Base-by-base conservation (phyloP, 2,888 invertebrate genomes). In the Drosophila putrida region DNA sequence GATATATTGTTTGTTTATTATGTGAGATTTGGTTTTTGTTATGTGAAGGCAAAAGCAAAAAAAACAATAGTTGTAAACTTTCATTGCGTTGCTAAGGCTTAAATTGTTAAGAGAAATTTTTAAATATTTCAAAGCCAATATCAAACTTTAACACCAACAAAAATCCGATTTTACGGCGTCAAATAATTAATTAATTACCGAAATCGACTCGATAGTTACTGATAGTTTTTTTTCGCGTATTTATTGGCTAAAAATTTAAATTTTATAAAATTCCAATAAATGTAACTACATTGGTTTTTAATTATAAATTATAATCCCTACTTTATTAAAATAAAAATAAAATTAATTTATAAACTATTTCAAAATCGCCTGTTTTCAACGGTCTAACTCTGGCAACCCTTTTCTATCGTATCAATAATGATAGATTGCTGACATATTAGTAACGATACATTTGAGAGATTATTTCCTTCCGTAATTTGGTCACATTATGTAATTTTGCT, bases 11-110 rank as follows among this genome's bases (percentile, higher is more conserved):
- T 46, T 76, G 78, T 82, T 82, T 84, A 79, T 82, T 87, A 81
- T 87, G 82, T 54, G 68, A 81, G 84, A 77, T 84, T 87, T 84
- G 77, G 51, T 75, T 64, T 80, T 71, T 80, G 65, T 79, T 71
- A 62, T 80, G 68, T 75, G 78, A 71, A 65, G 65, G 58, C 71
- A 58, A 71, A 49, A 60, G 33, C 46, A 53, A 41, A 38, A 57
- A 20, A 15, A 58, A 49, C n/a, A 58, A 25, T 36, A 53, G 51
- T 54, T 54, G 39, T 58, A 46, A 76, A 60, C 62, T 73, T 73
- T 76, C 57, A 72, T 75, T 77, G 55, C 47, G 31, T 50, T 25
- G n/a, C 8, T 31, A 8, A 15, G 25, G 33, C 60, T 60, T 60
- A 36, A 71, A 55, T 58, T 13, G 33, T 31, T 36, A 31, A 33